Evolutionary conservation across 2,797 vertebrate genomes (phyloP), one percentile per base, ranked within the genome.

Genomic region (Syncerus caffer): DNA sequence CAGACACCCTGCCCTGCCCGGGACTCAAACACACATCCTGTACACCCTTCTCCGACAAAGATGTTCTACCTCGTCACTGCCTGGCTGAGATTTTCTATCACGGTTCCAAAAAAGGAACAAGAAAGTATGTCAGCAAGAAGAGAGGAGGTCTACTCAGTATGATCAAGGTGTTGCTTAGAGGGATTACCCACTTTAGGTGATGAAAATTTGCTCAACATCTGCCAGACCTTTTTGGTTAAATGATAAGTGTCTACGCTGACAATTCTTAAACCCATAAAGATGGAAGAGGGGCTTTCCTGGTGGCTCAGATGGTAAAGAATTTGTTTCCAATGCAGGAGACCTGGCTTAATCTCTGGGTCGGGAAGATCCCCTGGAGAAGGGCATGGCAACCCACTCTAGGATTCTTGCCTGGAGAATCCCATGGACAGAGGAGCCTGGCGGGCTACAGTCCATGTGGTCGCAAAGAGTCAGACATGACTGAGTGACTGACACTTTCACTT

Each of bases 11-110:
- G n/a, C 21, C 2, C 1, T 23, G 42, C 38, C 21, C 1, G 6
- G 21, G 7, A 47, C 21, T 34, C 13, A 11, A 11, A 86, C 14
- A 29, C 15, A 51, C 55, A 45, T 3, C 47, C 27, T 7, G 7
- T 14, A n/a, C 2, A 3, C 27, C 27, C 23, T 27, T 50, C n/a
- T 86, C 14, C 1, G 4, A 4, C 6, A 42, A 3, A 1, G 0
- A 31, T 4, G 11, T 23, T 38, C 45, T 8, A 1, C 17, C 1
- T 55, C 47, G 34, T 5, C 2, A 0, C 1, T 1, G 50, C 27
- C 74, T 15, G 19, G 38, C 15, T 7, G 3, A 34, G 27, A 29
- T 34, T 34, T 21, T 31, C 34, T 2, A 0, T 14, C 21, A 0
- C 2, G 27, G 1, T 7, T 21, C 38, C 60, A 3, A 15, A 0